Evolutionary conservation across 92 coral and sea anemone genomes (phyloP).

Genomic region (Paragorgia papillata): DNA sequence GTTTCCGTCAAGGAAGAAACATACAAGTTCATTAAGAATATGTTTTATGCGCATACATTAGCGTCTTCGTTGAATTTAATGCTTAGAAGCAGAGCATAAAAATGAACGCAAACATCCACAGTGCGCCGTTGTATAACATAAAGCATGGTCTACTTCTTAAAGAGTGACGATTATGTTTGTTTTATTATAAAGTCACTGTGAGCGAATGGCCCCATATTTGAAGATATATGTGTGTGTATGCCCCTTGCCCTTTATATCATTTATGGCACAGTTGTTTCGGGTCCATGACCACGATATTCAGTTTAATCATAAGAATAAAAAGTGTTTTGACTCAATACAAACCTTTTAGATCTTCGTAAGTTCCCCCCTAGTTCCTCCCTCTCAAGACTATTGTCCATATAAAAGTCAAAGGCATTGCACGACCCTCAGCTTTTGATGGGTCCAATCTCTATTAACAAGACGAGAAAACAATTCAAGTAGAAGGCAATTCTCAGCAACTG

Average conservation of each 20-base stretch:
- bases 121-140: not conserved
- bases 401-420: slow-evolving; percentile 89
- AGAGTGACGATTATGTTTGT: too few species aligned
- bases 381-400: slow-evolving; percentile 98
- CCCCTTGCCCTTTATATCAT: too few species aligned
- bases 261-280: not conserved
- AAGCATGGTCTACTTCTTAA: not conserved
- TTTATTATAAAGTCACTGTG: too few species aligned
- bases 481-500: not conserved
- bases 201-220: too few species aligned
- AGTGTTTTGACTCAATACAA: slow-evolving; percentile 38
- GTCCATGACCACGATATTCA: not conserved
- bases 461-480: slow-evolving; percentile 12
- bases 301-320: not conserved
- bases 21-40: not conserved
- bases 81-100: not conserved
- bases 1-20: not conserved
- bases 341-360: slow-evolving; percentile 91
- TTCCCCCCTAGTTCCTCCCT: slow-evolving; percentile 99
- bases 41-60: not conserved
- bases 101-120: not conserved
- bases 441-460: slow-evolving; percentile 25
- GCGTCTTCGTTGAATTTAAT: not conserved
- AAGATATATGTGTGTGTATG: too few species aligned
- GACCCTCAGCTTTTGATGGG: slow-evolving; percentile 66